These are phyloP conservation scores for Pyralis farinalis DNA, from an alignment of 2,888 invertebrate species.

Conservation along the genomic window DNA sequence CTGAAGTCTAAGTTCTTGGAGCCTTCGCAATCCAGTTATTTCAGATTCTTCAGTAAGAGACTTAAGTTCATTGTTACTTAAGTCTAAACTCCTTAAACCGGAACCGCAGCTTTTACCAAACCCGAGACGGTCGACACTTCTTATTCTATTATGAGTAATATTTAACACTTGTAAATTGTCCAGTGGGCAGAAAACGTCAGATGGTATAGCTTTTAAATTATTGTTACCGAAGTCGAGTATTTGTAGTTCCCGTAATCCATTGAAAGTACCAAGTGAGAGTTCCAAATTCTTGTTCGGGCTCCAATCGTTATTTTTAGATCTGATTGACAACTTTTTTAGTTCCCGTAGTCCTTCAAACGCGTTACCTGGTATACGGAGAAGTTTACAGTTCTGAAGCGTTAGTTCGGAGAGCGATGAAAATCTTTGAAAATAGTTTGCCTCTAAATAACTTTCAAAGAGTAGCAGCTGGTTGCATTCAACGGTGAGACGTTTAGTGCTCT, in stretches of 20 bases:
- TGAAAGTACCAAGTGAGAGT: slow-evolving; percentile 85
- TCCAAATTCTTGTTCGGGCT: slow-evolving; percentile 87
- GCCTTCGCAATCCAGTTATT: slow-evolving; percentile 86
- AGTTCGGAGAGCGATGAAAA: slow-evolving; percentile 88
- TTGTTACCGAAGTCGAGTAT: slow-evolving; percentile 89
- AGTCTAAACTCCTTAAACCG: slow-evolving; percentile 88
- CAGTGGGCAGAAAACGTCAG: slow-evolving; percentile 89
- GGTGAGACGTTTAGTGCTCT: slow-evolving; percentile 86
- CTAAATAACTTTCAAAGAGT: slow-evolving; percentile 89
- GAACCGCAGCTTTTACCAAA: slow-evolving; percentile 84
- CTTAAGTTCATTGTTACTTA: slow-evolving; percentile 90
- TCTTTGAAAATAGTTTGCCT: slow-evolving; percentile 87
- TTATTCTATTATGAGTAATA: slow-evolving; percentile 90
- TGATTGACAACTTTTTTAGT: slow-evolving; percentile 88
- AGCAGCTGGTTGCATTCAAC: slow-evolving; percentile 89
- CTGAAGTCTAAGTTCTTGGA: slow-evolving; percentile 90
- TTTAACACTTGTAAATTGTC: slow-evolving; percentile 90
- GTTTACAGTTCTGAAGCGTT: slow-evolving; percentile 88
- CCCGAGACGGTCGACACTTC: slow-evolving; percentile 88
- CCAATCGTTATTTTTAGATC: slow-evolving; percentile 92
- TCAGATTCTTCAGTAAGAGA: slow-evolving; percentile 87
- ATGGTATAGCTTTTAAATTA: slow-evolving; percentile 89
- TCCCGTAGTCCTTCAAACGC: slow-evolving; percentile 91
- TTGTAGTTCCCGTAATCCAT: slow-evolving; percentile 89
- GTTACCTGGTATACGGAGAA: slow-evolving; percentile 87